Evolutionary conservation across 2,113 vertebrate species (phyloP).

Genomic region (Pampusana beccarii): DNA sequence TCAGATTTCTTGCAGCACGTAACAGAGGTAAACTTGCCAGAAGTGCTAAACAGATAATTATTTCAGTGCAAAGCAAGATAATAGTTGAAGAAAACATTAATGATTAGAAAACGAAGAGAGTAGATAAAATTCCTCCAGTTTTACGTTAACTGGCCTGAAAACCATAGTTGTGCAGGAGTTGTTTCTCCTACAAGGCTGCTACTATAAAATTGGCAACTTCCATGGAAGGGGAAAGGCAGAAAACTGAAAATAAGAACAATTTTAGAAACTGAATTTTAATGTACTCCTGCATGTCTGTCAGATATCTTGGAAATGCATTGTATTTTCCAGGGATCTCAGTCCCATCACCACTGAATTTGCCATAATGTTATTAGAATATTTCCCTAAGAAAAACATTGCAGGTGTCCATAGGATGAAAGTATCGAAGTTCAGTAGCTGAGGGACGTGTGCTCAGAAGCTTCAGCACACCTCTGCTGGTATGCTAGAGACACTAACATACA

Average conservation of each 20-base stretch:
- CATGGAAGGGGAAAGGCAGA: not conserved
- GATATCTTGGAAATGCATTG: not conserved
- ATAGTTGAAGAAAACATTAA: not conserved
- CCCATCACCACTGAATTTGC: not conserved
- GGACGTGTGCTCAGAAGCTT: not conserved
- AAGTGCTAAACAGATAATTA: not conserved
- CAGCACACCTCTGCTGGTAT: not conserved
- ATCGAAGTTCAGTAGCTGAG: not conserved
- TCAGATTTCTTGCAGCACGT: not conserved
- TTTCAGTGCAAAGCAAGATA: not conserved
- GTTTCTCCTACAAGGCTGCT: not conserved
- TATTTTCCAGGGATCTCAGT: not conserved
- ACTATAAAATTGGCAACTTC: not conserved
- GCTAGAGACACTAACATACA: not conserved
- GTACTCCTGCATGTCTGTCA: not conserved
- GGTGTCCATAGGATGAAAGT: not conserved
- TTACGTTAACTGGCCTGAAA: not conserved
- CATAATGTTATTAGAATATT: not conserved
- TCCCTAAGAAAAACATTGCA: not conserved
- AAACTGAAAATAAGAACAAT: not conserved
- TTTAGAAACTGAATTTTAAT: not conserved
- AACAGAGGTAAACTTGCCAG: not conserved
- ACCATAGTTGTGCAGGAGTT: not conserved
- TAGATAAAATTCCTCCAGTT: not conserved
- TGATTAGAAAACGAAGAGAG: not conserved